These are phyloP conservation scores for Pygoscelis antarcticus DNA, from an alignment of 2,113 vertebrate genomes.

Conservation along the genomic window DNA sequence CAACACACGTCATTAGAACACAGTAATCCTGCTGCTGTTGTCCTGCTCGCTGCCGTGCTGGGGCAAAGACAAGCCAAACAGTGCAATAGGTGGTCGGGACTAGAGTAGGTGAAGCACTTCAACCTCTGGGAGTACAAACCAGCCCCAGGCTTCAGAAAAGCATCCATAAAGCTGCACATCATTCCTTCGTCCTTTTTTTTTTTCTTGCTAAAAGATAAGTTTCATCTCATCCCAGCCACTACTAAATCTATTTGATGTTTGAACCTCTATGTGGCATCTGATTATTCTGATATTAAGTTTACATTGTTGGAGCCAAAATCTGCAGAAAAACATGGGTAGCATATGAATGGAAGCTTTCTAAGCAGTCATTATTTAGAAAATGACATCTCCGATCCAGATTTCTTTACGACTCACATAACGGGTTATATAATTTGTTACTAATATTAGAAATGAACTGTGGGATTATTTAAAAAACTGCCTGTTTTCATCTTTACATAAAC, in stretches of 20 bases:
- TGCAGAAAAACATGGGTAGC: not conserved
- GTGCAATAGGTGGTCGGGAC: not conserved
- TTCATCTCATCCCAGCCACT: not conserved
- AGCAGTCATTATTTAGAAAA: not conserved
- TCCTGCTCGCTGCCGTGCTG: no score
- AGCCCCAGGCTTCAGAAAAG: not conserved
- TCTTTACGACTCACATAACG: not conserved
- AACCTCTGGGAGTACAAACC: not conserved
- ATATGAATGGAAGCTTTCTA: not conserved
- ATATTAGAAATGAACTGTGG: not conserved
- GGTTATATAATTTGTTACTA: not conserved
- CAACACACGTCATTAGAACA: not conserved
- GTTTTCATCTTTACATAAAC: not conserved
- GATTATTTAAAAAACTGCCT: not conserved
- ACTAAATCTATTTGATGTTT: not conserved
- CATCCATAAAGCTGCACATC: not conserved
- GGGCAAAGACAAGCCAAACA: not conserved
- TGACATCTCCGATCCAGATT: not conserved
- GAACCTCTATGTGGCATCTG: not conserved
- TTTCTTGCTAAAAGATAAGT: not conserved
- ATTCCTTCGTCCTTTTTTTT: not conserved
- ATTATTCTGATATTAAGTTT: not conserved
- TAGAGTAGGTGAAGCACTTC: not conserved
- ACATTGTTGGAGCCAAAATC: not conserved
- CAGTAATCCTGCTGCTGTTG: not conserved